These are phyloP conservation scores for Leptinotarsa texana DNA, from an alignment of 1,140 invertebrate genomes.

Conservation along the genomic window DNA sequence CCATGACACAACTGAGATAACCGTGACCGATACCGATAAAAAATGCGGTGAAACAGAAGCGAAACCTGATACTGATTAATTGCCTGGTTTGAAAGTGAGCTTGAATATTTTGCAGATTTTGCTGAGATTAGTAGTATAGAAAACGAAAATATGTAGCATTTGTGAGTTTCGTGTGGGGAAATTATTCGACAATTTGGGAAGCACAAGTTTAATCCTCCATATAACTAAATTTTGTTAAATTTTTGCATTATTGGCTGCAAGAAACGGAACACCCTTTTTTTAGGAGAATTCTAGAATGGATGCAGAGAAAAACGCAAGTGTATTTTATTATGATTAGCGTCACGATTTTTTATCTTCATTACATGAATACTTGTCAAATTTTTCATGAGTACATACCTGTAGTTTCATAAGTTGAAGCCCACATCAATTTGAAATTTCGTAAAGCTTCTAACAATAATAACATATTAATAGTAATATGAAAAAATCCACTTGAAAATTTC, in stretches of 20 bases:
- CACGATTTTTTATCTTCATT: no score
- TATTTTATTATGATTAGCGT: no score
- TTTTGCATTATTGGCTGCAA: neutral
- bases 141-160: neutral
- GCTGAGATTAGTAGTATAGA: neutral
- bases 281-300: no score
- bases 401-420: no score
- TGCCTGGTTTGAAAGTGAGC: neutral
- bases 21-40: slow-evolving; percentile 39
- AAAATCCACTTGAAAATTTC: no score
- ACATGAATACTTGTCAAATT: no score
- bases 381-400: no score
- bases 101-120: slow-evolving; percentile 3
- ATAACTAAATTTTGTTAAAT: neutral
- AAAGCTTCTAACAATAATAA: no score
- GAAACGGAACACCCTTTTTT: no score
- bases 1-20: slow-evolving; percentile 38
- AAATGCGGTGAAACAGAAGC: slow-evolving; percentile 8
- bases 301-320: no score
- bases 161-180: neutral
- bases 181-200: neutral
- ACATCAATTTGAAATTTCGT: no score
- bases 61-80: neutral
- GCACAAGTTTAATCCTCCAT: neutral
- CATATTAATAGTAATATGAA: no score